Evolutionary conservation across 2,797 vertebrate genomes (phyloP).

Genomic region (Hyperoplus immaculatus): DNA sequence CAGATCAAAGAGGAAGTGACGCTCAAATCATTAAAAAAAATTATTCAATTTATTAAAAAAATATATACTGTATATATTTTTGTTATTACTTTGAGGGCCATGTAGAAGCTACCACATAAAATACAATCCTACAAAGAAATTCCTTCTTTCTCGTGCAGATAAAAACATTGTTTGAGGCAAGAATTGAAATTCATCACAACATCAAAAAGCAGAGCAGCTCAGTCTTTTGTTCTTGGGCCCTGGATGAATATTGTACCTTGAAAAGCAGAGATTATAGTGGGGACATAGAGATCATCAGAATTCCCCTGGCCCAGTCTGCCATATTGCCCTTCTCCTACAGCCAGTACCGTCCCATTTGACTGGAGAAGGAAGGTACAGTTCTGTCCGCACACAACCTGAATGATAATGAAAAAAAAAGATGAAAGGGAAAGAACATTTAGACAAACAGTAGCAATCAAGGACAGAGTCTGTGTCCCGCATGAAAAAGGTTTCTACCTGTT

Average conservation of each 20-base stretch:
- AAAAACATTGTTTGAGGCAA: neutral
- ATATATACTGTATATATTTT: neutral
- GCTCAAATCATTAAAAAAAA: neutral
- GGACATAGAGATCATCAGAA: constrained; percentile 88
- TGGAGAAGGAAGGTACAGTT: constrained; percentile 90
- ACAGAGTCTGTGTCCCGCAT: neutral
- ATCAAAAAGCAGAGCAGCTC: constrained; percentile 5
- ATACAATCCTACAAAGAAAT: neutral
- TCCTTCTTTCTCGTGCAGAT: neutral
- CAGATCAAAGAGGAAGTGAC: constrained; percentile 20
- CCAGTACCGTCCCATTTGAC: constrained; percentile 86
- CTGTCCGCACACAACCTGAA: constrained; percentile 88
- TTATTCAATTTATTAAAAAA: neutral
- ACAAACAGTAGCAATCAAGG: constrained; percentile 17
- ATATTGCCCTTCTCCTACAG: constrained; percentile 89
- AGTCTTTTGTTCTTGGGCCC: neutral
- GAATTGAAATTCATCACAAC: neutral
- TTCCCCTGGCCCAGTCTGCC: constrained; percentile 89
- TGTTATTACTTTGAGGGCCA: too few relatives aligned
- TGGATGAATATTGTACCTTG: constrained; percentile 78
- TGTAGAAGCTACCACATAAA: neutral
- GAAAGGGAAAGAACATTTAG: constrained; percentile 10
- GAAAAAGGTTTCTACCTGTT: constrained; percentile 77
- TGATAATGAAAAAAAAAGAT: constrained; percentile 42
- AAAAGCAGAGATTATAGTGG: constrained; percentile 87